Evolutionary conservation across 1,140 invertebrate species (phyloP).

Genomic region (Rhynchophorus ferrugineus): DNA sequence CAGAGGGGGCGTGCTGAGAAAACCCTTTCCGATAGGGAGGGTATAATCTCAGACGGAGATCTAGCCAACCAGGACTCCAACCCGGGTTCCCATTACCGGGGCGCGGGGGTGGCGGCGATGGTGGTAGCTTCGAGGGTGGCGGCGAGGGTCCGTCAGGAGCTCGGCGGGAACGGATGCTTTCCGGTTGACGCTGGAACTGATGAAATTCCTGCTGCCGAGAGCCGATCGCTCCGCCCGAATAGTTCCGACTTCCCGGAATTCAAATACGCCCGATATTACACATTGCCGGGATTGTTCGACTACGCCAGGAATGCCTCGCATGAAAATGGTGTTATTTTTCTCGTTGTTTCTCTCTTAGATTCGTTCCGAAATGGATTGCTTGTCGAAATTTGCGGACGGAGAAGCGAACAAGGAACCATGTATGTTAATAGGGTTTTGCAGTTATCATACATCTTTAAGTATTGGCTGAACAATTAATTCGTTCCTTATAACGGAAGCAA

Average conservation of each 20-base stretch:
- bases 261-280: constrained; percentile 40
- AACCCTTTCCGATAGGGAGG: too few relatives aligned
- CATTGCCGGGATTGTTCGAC: constrained; percentile 36
- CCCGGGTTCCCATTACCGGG: too few relatives aligned
- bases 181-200: constrained; percentile 38
- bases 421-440: too few relatives aligned
- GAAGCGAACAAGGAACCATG: too few relatives aligned
- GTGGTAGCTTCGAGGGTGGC: constrained; percentile 9
- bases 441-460: too few relatives aligned
- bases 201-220: constrained; percentile 39
- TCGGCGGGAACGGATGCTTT: constrained; percentile 31
- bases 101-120: neutral
- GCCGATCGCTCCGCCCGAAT: constrained; percentile 37
- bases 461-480: too few relatives aligned
- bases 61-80: neutral
- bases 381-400: too few relatives aligned
- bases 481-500: too few relatives aligned
- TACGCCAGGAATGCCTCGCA: constrained; percentile 2
- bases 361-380: neutral
- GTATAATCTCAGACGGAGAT: neutral
- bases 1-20: too few relatives aligned
- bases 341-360: neutral
- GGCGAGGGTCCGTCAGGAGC: constrained; percentile 13
- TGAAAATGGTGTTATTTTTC: neutral
- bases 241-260: constrained; percentile 42